A percentile compares a stretch with the other conserved stretches of the same genome.
Evolutionary conservation across 2,888 invertebrate genomes (phyloP).

Genomic region (Lasioglossum marginatum): DNA sequence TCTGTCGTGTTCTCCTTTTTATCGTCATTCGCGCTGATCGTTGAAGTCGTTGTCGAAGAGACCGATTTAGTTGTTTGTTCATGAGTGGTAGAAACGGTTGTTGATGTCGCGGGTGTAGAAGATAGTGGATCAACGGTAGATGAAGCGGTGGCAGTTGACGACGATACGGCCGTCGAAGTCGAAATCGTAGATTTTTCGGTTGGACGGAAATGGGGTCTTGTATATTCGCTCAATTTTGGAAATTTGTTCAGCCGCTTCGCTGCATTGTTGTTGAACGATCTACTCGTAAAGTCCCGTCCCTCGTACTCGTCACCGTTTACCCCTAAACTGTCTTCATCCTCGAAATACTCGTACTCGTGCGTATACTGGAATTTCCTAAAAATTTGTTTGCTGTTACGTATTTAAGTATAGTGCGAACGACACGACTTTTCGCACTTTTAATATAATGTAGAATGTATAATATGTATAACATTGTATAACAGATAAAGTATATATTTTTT

Average conservation of each 20-base stretch:
- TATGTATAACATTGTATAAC: too few species aligned
- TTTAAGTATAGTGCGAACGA: neutral
- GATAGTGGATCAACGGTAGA: conserved; percentile 60
- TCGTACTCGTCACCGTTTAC: conserved; percentile 51
- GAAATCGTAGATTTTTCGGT: conserved; percentile 51
- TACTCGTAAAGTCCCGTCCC: conserved; percentile 70
- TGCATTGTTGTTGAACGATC: conserved; percentile 66
- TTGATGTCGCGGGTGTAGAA: conserved; percentile 41
- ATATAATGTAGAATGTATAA: too few species aligned
- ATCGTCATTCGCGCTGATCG: conserved; percentile 5
- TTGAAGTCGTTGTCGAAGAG: neutral
- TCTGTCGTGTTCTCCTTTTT: conserved; percentile 14
- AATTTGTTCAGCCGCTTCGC: conserved; percentile 67
- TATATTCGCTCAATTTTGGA: conserved; percentile 68
- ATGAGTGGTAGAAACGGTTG: neutral
- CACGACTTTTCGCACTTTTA: neutral
- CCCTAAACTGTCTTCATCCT: conserved; percentile 42
- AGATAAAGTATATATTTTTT: too few species aligned
- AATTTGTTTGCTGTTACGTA: neutral
- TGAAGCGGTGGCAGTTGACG: conserved; percentile 40
- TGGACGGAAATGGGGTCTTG: conserved; percentile 65
- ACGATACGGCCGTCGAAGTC: conserved; percentile 60
- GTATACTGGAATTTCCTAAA: conserved; percentile 71
- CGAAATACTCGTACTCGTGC: conserved; percentile 72
- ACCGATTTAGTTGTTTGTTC: conserved; percentile 22